Evolutionary conservation across 1,140 invertebrate genomes (phyloP).

Genomic region (Lepidurus packardi): DNA sequence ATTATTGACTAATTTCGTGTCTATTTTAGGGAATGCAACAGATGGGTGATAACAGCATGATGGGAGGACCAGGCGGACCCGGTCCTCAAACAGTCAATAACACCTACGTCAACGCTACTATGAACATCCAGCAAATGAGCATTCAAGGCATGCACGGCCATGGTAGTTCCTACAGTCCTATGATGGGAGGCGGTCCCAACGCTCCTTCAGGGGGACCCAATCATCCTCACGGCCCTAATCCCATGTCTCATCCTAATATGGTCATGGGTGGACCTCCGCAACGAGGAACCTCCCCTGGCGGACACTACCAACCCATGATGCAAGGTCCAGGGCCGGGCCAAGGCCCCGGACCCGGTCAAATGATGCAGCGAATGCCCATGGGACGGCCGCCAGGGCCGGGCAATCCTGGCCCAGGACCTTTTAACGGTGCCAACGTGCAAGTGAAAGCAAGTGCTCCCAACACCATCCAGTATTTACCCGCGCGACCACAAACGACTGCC

Average conservation of each 20-base stretch:
- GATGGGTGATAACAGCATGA: conserved; percentile 40
- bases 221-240: conserved; percentile 36
- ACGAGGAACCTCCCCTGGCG: conserved; percentile 25
- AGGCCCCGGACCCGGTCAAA: conserved; percentile 43
- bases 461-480: conserved; percentile 95
- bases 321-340: conserved; percentile 33
- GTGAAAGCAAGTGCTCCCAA: conserved; percentile 95
- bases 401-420: conserved; percentile 38
- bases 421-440: conserved; percentile 68
- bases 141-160: conserved; percentile 47
- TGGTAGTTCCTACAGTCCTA: conserved; percentile 38
- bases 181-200: conserved; percentile 37
- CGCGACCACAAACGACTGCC: conserved; percentile 63
- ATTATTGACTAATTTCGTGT: background rate
- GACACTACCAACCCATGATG: conserved; percentile 36
- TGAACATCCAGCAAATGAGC: conserved; percentile 52
- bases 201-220: conserved; percentile 37
- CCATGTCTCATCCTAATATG: conserved; percentile 38
- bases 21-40: conserved; percentile 36
- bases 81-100: conserved; percentile 50
- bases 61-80: conserved; percentile 45
- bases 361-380: conserved; percentile 53
- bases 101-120: conserved; percentile 48
- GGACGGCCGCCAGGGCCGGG: conserved; percentile 35
- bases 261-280: conserved; percentile 39